phyloP scores from a whole-genome alignment of 2,797 vertebrate species.

The Argentina silus region DNA sequence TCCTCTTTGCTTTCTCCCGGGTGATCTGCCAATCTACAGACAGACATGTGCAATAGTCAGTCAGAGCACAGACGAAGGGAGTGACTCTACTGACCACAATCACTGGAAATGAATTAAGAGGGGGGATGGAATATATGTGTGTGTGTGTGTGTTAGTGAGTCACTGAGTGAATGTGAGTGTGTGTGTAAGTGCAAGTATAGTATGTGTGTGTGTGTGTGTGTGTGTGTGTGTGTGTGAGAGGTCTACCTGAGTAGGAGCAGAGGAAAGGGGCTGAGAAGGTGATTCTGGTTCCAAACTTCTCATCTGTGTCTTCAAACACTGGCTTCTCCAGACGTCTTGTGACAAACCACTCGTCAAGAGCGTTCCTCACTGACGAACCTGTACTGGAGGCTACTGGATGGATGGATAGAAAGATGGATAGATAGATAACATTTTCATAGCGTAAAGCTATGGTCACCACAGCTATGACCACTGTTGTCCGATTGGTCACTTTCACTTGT shows the following conservation, averaged over 20 bases:
- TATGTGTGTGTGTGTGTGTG: not conserved
- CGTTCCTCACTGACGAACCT: constrained; percentile 31
- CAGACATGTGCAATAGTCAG: constrained; percentile 5
- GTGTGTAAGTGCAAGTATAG: not conserved
- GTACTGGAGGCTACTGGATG: constrained; percentile 8
- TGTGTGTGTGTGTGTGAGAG: not conserved
- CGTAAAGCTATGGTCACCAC: no score
- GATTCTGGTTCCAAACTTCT: constrained; percentile 37
- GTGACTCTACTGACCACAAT: not conserved
- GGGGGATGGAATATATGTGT: no score
- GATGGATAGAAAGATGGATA: not conserved
- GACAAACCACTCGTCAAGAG: constrained; percentile 53
- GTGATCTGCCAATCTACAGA: constrained; percentile 39
- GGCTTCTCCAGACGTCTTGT: constrained; percentile 33
- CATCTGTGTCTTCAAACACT: constrained; percentile 43
- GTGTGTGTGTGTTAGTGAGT: not conserved
- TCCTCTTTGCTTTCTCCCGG: constrained; percentile 20
- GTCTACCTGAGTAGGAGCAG: constrained; percentile 48
- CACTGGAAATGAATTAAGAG: no score
- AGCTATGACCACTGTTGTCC: no score
- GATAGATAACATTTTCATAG: not conserved
- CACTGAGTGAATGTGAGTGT: not conserved
- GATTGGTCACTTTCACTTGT: not conserved
- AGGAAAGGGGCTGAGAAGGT: constrained; percentile 46
- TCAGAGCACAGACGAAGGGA: not conserved